Evolutionary conservation across 1,140 invertebrate species (phyloP), one percentile per base, ranked within the genome.

Genomic region (Micrasema minimum): DNA sequence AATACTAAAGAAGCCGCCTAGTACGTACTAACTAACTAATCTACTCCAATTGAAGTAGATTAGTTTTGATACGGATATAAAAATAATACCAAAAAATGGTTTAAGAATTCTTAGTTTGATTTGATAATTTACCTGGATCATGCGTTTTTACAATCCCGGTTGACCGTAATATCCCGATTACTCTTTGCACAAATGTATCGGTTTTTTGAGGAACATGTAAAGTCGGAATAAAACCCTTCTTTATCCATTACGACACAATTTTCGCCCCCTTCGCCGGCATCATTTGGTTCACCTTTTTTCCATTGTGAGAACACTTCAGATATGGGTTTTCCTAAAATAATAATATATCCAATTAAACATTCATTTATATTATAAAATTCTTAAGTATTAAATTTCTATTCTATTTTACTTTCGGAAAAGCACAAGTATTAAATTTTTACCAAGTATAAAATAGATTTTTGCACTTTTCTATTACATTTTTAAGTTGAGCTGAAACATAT

Each of bases 181-280:
- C 35, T 22, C 66, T 57, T 73, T 31, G 51, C 12, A 35, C 72
- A 73, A 1, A 73, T 23, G 31, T 65, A 73, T 16, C 16, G 57
- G 20, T 38, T 9, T 38, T 14, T 37, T 12, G 2, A 5, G 5
- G 16, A 5, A 22, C 62, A 66, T 6, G n/a, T 4, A 9, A 35
- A 16, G 50, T 74, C 72, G 16, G 48, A 51, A 31, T 62, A 68
- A 11, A 31, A 4, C 7, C 37, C 62, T 10, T 64, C 31, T 3
- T 12, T 35, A 4, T 45, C 45, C 5, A 75, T 41, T 4, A 35
- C 1, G 1, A 66, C 69, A 45, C 68, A 74, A 55, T 75, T 23
- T 57, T 73, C 67, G 7, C 72, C 67, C 12, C 73, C 43, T 2
- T 71, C 53, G 3, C 14, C 61, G 18, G 12, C n/a, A 22, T 69